These are phyloP conservation scores for Bombus pascuorum DNA, from an alignment of 1,140 invertebrate species.

Conservation along the genomic window DNA sequence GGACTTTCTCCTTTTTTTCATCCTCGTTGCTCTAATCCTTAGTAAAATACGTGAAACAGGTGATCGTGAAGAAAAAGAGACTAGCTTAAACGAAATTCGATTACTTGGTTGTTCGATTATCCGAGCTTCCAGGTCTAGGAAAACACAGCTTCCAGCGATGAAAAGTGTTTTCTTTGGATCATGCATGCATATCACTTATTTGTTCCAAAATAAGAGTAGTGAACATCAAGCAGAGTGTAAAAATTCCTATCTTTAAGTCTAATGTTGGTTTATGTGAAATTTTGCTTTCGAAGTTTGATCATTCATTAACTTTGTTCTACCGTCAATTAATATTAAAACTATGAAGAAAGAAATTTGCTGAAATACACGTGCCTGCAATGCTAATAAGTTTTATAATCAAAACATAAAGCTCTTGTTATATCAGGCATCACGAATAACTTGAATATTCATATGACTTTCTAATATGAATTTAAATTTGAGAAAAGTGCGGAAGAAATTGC, in stretches of 20 bases:
- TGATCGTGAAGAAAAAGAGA: neutral
- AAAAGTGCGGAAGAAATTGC: neutral
- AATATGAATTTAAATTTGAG: neutral
- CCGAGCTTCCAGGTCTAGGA: neutral
- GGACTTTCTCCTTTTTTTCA: neutral
- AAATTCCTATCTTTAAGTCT: too few relatives aligned
- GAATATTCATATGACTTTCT: neutral
- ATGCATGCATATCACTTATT: neutral
- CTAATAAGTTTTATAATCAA: neutral
- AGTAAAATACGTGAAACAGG: neutral
- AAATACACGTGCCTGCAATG: neutral
- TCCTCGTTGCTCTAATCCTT: too few relatives aligned
- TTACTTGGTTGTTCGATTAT: neutral
- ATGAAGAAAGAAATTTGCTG: neutral
- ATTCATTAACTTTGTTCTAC: neutral
- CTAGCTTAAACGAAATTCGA: conserved; percentile 19
- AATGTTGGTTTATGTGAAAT: neutral
- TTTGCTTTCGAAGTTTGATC: neutral
- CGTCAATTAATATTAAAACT: neutral
- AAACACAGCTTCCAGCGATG: too few relatives aligned
- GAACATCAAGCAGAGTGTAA: too few relatives aligned
- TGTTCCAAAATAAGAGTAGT: neutral
- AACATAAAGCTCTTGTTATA: neutral
- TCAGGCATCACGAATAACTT: neutral
- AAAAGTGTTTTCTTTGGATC: neutral